Evolutionary conservation across 2,888 invertebrate species (phyloP).

Genomic region (Heterodera filipjevi): DNA sequence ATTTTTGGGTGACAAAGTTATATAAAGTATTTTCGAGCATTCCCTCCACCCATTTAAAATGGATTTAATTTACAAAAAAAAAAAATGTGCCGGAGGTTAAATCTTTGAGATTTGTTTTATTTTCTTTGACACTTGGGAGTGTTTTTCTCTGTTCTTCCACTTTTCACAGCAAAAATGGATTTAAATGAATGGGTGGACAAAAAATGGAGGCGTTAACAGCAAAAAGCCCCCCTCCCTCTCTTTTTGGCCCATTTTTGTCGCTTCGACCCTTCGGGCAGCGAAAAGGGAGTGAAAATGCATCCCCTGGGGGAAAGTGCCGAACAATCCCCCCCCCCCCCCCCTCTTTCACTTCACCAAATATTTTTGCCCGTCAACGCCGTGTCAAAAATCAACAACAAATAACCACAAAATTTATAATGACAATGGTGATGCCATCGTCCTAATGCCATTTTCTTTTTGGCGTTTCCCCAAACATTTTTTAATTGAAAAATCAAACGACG

Average conservation of each 20-base stretch:
- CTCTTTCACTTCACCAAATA: neutral
- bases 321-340: neutral
- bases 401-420: neutral
- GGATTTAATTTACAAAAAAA: too few relatives aligned
- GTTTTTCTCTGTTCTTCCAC: slow-evolving; percentile 1
- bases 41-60: neutral
- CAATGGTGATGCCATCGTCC: neutral
- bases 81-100: too few relatives aligned
- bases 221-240: neutral
- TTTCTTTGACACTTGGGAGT: neutral
- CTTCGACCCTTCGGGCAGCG: neutral
- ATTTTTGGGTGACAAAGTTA: too few relatives aligned
- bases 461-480: too few relatives aligned
- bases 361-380: neutral
- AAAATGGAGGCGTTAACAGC: slow-evolving; percentile 3
- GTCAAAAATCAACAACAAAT: neutral
- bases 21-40: too few relatives aligned
- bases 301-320: neutral
- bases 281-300: neutral
- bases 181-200: neutral
- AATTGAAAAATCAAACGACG: neutral
- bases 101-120: neutral
- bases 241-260: neutral
- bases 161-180: neutral
- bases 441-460: neutral